Percentiles rank a stretch among this genome's conserved stretches.
phyloP scores from a whole-genome alignment of 2,113 vertebrate species.

The Corythornis cristatus region DNA sequence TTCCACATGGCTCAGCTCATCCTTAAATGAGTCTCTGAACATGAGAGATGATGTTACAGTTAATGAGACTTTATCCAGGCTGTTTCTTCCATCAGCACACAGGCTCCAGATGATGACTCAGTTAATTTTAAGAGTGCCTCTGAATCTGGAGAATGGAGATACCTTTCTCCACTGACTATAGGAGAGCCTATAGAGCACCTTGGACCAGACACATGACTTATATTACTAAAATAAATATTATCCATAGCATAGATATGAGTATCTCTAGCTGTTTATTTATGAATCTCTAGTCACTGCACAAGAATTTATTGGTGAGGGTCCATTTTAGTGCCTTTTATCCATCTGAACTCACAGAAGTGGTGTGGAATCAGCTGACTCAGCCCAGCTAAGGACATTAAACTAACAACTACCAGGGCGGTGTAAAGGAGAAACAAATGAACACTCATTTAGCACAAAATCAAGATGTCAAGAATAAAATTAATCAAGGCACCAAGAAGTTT shows the following conservation, averaged over 20 bases:
- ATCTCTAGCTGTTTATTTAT: background rate
- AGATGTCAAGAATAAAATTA: slow-evolving; percentile 39
- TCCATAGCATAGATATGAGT: background rate
- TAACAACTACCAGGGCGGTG: background rate
- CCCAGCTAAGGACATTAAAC: background rate
- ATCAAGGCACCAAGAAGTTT: slow-evolving; percentile 13
- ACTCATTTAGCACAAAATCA: slow-evolving; percentile 26
- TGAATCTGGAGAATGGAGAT: background rate
- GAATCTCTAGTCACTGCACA: background rate
- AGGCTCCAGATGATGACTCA: background rate
- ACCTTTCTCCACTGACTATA: background rate
- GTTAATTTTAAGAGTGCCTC: background rate
- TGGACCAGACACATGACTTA: background rate
- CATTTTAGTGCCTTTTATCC: background rate
- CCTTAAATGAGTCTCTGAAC: background rate
- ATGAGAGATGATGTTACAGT: background rate
- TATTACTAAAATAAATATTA: background rate
- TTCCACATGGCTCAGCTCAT: background rate
- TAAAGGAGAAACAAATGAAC: slow-evolving; percentile 31
- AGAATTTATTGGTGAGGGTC: background rate
- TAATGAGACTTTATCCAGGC: background rate
- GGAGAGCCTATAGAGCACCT: background rate
- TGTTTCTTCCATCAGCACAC: background rate
- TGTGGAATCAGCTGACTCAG: slow-evolving; percentile 12
- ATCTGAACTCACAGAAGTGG: background rate